Base-by-base conservation (phyloP, 1,140 invertebrate species). In the Bombus impatiens region DNA sequence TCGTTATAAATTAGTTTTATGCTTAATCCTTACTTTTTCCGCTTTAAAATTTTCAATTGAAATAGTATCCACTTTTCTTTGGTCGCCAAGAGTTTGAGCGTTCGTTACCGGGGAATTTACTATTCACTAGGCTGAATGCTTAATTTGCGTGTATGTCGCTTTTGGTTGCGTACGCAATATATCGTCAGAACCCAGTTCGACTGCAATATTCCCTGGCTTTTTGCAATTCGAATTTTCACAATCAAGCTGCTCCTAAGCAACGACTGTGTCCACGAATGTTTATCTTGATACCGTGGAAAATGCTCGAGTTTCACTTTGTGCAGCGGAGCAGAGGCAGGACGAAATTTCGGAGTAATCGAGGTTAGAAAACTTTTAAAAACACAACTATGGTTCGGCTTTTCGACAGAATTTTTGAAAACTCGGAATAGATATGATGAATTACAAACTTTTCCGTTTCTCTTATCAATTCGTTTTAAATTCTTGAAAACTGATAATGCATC, bases 211-310 rank as follows among this genome's bases (percentile, higher is more conserved):
- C 67, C 1, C 40, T n/a, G 15, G 75, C 37, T 12, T 79, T 84
- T 85, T 80, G 83, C 83, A 85, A 85, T 79, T 85, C 83, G 83
- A 72, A 85, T 85, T 85, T 85, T 72, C 35, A 85, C 83, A 79
- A 79, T 79, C 77, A 79, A 79, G n/a, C 82, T 44, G 44, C 40
- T 71, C 5, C 67, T 79, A 78, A 62, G 82, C 35, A 47, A 85
- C 62, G 78, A 71, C 37, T 72, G 35, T 28, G 68, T 37, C 57
- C 40, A 77, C 53, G 77, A 72, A 62, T 85, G 83, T 85, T 85
- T 85, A 62, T 84, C 82, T 84, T 78, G 82, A 84, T 57, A 78
- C 82, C 65, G 59, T 70, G 37, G 75, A 44, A 78, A 84, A 78
- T 78, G 47, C 44, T 40, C 44, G 37, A 28, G 79, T 40, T 75